A percentile compares a stretch with the other conserved stretches of the same genome.
Evolutionary conservation across 2,797 vertebrate species (phyloP).

Genomic region (Smutsia gigantea): DNA sequence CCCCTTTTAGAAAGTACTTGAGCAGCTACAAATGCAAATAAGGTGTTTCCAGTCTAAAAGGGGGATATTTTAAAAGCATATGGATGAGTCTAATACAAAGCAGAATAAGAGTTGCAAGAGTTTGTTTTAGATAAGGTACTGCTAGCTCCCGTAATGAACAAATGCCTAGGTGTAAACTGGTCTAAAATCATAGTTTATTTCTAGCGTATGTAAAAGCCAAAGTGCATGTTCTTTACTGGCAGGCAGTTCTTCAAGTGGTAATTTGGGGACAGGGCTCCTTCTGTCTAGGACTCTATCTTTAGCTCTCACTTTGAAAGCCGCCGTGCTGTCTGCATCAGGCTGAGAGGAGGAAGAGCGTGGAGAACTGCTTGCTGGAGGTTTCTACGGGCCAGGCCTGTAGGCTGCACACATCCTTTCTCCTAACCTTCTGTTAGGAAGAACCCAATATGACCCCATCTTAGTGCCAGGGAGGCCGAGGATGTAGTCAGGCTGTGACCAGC

Average conservation of each 20-base stretch:
- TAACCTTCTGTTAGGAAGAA: background rate
- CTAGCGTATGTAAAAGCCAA: background rate
- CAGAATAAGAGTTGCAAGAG: background rate
- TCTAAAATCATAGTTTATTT: background rate
- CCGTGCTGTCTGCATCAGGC: background rate
- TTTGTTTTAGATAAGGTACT: background rate
- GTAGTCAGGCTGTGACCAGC: background rate
- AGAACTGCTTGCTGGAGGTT: background rate
- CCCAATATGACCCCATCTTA: background rate
- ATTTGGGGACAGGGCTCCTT: background rate
- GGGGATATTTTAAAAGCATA: background rate
- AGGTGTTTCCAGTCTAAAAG: background rate
- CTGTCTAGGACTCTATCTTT: background rate
- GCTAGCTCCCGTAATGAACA: background rate
- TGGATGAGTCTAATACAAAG: background rate
- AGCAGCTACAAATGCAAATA: conserved; percentile 43
- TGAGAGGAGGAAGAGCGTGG: background rate
- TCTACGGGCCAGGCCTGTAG: background rate
- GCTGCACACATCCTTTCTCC: background rate
- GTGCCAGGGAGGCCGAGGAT: background rate
- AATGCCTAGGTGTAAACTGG: background rate
- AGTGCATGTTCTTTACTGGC: background rate
- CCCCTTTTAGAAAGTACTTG: background rate
- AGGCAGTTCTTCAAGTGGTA: background rate
- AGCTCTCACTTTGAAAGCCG: background rate